Percentiles rank a stretch among this genome's conserved stretches.
Evolutionary conservation across 2,113 vertebrate genomes (phyloP).

Genomic region (Hippocampus guttulatus): DNA sequence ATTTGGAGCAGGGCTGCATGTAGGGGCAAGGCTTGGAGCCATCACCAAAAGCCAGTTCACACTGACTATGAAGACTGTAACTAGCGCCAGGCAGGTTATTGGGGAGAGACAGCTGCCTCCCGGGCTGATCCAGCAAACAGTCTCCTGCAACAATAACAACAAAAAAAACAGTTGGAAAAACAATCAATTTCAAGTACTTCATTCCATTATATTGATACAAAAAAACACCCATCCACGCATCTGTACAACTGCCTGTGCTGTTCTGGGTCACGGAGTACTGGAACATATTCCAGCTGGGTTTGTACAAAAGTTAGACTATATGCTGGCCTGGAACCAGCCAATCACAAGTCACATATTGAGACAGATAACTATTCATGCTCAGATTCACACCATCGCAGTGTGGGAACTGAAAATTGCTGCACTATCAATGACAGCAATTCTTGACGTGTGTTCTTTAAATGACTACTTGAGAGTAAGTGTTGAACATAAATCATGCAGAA

Average conservation of each 20-base stretch:
- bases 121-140: slow-evolving; percentile 90
- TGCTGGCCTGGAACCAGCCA: background rate
- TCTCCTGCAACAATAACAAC: slow-evolving; percentile 75
- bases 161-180: slow-evolving; percentile 3
- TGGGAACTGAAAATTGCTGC: background rate
- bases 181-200: background rate
- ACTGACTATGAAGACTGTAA: slow-evolving; percentile 88
- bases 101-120: slow-evolving; percentile 81
- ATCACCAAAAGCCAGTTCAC: slow-evolving; percentile 89
- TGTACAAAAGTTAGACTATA: background rate
- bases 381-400: background rate
- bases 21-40: slow-evolving; percentile 93
- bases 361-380: background rate
- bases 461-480: background rate
- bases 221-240: background rate
- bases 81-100: slow-evolving; percentile 80
- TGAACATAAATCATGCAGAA: background rate
- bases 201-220: slow-evolving; percentile 1
- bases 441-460: background rate
- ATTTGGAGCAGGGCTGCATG: slow-evolving; percentile 89
- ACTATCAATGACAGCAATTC: background rate
- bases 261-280: background rate
- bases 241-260: background rate
- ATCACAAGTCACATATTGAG: background rate
- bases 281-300: background rate